phyloP scores from a whole-genome alignment of 2,888 invertebrate species.

The Steinernema hermaphroditum region DNA sequence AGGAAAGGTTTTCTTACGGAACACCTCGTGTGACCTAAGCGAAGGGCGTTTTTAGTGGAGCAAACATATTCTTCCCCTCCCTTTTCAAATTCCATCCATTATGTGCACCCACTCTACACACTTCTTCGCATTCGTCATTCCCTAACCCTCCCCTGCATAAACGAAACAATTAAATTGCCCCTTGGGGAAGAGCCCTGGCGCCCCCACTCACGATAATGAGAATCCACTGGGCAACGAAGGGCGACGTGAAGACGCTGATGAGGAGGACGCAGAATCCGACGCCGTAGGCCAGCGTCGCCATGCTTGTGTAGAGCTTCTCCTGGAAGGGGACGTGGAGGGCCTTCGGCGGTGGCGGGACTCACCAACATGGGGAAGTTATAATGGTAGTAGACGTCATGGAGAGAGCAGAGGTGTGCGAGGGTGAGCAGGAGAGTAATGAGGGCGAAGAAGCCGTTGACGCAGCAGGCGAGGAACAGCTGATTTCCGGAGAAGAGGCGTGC shows the following conservation, averaged over 20 bases:
- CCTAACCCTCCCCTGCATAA: not conserved
- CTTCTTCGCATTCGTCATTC: too few species aligned
- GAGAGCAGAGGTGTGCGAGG: constrained; percentile 50
- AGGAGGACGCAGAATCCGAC: constrained; percentile 40
- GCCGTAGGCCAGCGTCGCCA: constrained; percentile 45
- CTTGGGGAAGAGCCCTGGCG: not conserved
- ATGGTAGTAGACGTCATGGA: constrained; percentile 55
- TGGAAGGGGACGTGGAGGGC: constrained; percentile 36
- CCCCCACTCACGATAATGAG: constrained; percentile 43
- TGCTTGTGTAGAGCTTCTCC: constrained; percentile 48
- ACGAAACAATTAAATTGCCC: constrained; percentile 30
- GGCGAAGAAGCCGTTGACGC: constrained; percentile 54
- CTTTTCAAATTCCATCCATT: too few species aligned
- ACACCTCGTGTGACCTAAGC: too few species aligned
- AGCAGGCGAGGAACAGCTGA: constrained; percentile 55
- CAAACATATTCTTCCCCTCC: too few species aligned
- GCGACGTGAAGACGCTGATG: constrained; percentile 37
- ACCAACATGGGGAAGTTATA: constrained; percentile 57
- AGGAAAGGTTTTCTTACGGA: too few species aligned
- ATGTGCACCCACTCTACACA: too few species aligned
- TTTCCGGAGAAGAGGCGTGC: constrained; percentile 41
- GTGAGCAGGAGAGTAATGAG: constrained; percentile 46
- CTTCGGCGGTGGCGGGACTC: constrained; percentile 13
- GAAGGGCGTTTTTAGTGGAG: too few species aligned
- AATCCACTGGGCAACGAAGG: constrained; percentile 39